Base-by-base conservation (phyloP, 2,888 invertebrate genomes). In the Nomada ferruginata region DNA sequence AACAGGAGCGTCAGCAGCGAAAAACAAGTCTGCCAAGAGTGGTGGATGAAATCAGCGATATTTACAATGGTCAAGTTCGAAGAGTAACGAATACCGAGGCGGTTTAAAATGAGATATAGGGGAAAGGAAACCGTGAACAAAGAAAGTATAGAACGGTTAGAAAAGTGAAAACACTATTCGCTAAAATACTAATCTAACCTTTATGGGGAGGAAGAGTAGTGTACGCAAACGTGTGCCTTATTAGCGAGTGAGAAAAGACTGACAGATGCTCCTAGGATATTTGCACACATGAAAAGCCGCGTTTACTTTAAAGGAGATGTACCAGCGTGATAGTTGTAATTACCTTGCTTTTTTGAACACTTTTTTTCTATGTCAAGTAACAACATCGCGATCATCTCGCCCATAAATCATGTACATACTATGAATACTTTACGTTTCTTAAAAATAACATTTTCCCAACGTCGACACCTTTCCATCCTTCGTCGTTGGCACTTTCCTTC, bases 271-370 rank as follows among this genome's bases (percentile, higher is more conserved):
- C 76, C 75, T 60, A 59, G 82, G 60, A 71, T 79, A 87, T 84
- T 87, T 87, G 79, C 84, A 79, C 76, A 70, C 79, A 78, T 74
- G 81, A 87, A 77, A 85, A 82, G 79, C 68, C 85, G 71, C 83
- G 77, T 84, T 81, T 76, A 61, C 68, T 79, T 89, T 86, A 86
- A 88, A 87, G 89, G 20, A 57, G 85, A 89, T 84, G 80, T 75
- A 69, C 72, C 44, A 64, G 26, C 47, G 42, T 10, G 47, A 75
- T 68, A 69, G 36, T 23, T 23, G 52, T 60, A 42, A 36, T 65
- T 65, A 55, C 29, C 66, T 77, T 60, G 47, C 53, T 71, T 65
- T 77, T 55, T 76, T 29, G 20, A 18, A 72, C 47, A 2, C 59
- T 59, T 72, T 44, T 42, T 70, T 15, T 13, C 42, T 2, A n/a